These are phyloP conservation scores for Callyntrura sp. DNA, from an alignment of 2,888 invertebrate species.

Conservation along the genomic window DNA sequence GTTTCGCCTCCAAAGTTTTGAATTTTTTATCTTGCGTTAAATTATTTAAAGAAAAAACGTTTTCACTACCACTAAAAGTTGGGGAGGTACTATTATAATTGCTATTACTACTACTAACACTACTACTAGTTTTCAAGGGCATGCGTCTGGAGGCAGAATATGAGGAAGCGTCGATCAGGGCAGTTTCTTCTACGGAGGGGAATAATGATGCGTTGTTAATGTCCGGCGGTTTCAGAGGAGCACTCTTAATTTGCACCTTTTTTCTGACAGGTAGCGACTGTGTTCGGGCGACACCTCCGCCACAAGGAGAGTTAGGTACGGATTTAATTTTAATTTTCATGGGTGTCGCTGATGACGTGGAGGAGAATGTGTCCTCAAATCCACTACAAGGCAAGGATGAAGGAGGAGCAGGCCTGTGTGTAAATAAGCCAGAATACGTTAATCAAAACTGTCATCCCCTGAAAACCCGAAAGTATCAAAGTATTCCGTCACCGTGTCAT, in stretches of 20 bases:
- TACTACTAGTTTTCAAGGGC: neutral
- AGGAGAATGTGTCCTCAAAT: conserved; percentile 37
- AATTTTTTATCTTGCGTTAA: conserved; percentile 56
- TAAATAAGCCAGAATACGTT: neutral
- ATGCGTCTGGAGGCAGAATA: neutral
- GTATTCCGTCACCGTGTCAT: too few species aligned
- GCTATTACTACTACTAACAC: neutral
- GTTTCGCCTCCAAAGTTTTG: conserved; percentile 69
- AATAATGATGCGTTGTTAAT: conserved; percentile 75
- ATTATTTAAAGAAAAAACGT: neutral
- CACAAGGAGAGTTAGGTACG: conserved; percentile 40
- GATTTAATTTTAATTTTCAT: conserved; percentile 22
- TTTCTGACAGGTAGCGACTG: conserved; percentile 52
- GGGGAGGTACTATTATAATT: neutral
- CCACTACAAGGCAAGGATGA: neutral
- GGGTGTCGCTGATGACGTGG: neutral
- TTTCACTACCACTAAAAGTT: conserved; percentile 3
- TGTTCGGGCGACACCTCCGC: conserved; percentile 8
- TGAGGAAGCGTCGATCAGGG: neutral
- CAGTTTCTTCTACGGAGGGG: conserved; percentile 75
- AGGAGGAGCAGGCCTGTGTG: neutral
- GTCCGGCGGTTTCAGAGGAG: conserved; percentile 80
- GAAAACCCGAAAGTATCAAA: too few species aligned
- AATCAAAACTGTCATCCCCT: too few species aligned
- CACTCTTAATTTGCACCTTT: conserved; percentile 68